Base-by-base conservation (phyloP, 2,888 invertebrate species). In the Ophraella communa region DNA sequence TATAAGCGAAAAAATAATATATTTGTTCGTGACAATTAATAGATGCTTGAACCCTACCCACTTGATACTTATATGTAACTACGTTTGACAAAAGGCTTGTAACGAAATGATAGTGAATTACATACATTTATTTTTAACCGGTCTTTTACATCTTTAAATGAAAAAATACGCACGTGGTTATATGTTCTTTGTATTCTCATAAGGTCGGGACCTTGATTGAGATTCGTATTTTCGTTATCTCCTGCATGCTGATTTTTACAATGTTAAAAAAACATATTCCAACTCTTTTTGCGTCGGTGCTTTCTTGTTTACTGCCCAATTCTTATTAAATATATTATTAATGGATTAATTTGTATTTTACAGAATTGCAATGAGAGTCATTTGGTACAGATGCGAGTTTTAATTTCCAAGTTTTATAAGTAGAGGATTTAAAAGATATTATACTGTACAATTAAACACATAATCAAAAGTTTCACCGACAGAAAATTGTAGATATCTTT, bases 211-310 rank as follows among this genome's bases (percentile, higher is more conserved):
- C 49, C 49, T 51, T 51, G 49, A 51, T 24, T 24, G 27, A 24
- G 27, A 27, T 24, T 51, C 27, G 24, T 51, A n/a, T 23, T 23
- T 51, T 14, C 17, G 24, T 23, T 51, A 27, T 51, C 49, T 24
- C 49, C 24, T 27, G 49, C 24, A 27, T 51, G 49, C 17, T 51
- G 49, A 51, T 51, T 51, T 51, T 39, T 14, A 17, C 27, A 51
- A 49, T 27, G 23, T 8, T 7, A 49, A 49, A 27, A 14, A 17
- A 7, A 23, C 23, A 49, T 14, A 21, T 11, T 23, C 20, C 44
- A 35, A 2, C 47, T 21, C 17, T 14, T n/a, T 30, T 27, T 27
- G 27, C 27, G 49, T 24, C 49, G 14, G 14, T 47, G 23, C 47
- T 47, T n/a, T 11, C 4, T 45, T 45, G 20, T 45, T 20, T 4